These are phyloP conservation scores for Mastomys natalensis DNA, from an alignment of 2,113 vertebrate genomes.

Conservation along the genomic window DNA sequence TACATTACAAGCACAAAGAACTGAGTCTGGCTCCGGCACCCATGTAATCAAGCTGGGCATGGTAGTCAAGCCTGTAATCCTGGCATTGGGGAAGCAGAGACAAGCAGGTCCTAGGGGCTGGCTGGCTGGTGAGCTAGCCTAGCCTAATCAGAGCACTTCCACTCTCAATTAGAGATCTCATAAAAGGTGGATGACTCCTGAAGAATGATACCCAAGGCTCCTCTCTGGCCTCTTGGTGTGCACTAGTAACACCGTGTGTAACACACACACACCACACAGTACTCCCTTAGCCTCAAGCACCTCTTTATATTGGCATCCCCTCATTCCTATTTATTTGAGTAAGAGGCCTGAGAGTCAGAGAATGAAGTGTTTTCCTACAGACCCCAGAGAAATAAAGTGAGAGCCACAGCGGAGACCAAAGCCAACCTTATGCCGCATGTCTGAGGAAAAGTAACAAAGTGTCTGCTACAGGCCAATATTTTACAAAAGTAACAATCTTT, in stretches of 20 bases:
- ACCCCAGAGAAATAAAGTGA: neutral
- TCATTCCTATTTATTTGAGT: neutral
- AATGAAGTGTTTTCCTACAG: neutral
- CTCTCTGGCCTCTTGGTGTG: neutral
- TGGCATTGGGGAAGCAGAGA: too few relatives aligned
- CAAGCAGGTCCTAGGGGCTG: too few relatives aligned
- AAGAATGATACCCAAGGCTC: neutral
- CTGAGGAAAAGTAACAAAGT: neutral
- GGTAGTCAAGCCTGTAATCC: neutral
- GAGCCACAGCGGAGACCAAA: neutral
- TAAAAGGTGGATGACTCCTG: neutral
- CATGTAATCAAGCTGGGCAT: neutral
- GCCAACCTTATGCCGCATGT: neutral
- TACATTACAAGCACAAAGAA: neutral
- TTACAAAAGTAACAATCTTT: neutral
- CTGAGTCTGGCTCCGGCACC: neutral
- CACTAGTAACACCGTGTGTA: neutral
- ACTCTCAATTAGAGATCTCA: neutral
- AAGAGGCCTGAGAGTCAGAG: neutral
- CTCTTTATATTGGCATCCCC: neutral
- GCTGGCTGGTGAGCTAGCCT: neutral
- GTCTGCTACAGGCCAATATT: neutral
- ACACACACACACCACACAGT: neutral
- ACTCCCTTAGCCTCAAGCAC: neutral
- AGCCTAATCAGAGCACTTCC: neutral